Percentiles rank a stretch among this genome's conserved stretches.
Evolutionary conservation across 2,797 vertebrate genomes (phyloP).

Genomic region (Gouania willdenowi): DNA sequence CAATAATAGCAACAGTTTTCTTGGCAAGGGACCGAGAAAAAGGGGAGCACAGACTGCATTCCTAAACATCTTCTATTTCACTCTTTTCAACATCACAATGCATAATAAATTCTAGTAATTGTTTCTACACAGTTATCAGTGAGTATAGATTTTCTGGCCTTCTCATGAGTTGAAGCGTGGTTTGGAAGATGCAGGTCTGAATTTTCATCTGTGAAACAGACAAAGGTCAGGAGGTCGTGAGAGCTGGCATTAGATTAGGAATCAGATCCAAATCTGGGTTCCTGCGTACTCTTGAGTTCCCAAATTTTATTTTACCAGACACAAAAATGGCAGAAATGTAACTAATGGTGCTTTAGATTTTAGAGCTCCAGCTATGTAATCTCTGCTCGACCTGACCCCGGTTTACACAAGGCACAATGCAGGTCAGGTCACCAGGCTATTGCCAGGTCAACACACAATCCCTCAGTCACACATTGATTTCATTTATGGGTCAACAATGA

Average conservation of each 20-base stretch:
- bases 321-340: slow-evolving; percentile 26
- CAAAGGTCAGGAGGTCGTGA: slow-evolving; percentile 42
- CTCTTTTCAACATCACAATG: slow-evolving; percentile 1
- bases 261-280: slow-evolving; percentile 27
- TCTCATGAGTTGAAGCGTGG: slow-evolving; percentile 15
- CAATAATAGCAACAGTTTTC: slow-evolving; percentile 7
- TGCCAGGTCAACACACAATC: too few relatives aligned
- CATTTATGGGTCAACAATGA: too few relatives aligned
- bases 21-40: slow-evolving; percentile 7
- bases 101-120: slow-evolving; percentile 7
- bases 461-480: too few relatives aligned
- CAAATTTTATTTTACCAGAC: slow-evolving; percentile 29
- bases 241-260: slow-evolving; percentile 45
- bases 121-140: not conserved
- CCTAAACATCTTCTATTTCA: not conserved
- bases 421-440: too few relatives aligned
- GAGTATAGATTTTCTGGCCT: not conserved
- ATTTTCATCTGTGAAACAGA: slow-evolving; percentile 20
- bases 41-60: not conserved
- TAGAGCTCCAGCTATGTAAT: too few relatives aligned
- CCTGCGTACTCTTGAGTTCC: slow-evolving; percentile 38
- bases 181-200: slow-evolving; percentile 9
- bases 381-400: too few relatives aligned
- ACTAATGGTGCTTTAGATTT: slow-evolving; percentile 14
- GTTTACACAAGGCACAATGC: too few relatives aligned